Base-by-base conservation (phyloP, 2,113 vertebrate genomes). In the Rhabdomys dilectus region DNA sequence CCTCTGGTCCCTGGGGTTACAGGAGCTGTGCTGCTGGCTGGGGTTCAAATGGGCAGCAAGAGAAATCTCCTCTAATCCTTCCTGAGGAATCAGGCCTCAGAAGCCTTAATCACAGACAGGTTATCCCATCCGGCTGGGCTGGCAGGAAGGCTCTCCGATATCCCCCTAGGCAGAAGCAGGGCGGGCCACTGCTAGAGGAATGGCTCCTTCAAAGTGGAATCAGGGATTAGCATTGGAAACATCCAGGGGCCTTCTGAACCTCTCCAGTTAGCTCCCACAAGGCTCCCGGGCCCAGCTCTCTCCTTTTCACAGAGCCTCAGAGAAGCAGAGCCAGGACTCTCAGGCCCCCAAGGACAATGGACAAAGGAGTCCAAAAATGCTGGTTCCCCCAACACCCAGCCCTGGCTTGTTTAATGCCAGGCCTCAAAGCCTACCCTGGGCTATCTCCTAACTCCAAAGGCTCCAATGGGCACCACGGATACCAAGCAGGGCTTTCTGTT, bases 31-130 rank as follows among this genome's bases (percentile, higher is more conserved):
- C 19, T 16, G 62, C 93, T 95, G 96, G 97, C 96, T 77, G 11
- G 0, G 39, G 5, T 80, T 93, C 97, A 96, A 93, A 72, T 7
- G 56, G 78, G 92, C 88, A n/a, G 75, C 34, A 3, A 91, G 77
- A 85, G 70, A 75, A 93, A 91, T 76, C 97, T 85, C 81, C 81
- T 53, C 95, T 95, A 88, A 98, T 96, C 96, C 97, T 97, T 98
- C 97, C 95, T 94, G 92, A 70, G 89, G 89, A 80, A 92, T 84
- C n/a, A 68, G 75, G 51, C 36, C 85, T 31, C 64, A 2, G 45
- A 76, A 64, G 62, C 56, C 16, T 75, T 96, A 81, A 95, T 81
- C 95, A 12, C 39, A 19, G 76, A 39, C 89, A 93, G 76, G 91
- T 93, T 75, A 94, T 78, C 95, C 91, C 92, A 81, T 97, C 93